phyloP scores from a whole-genome alignment of 2,888 invertebrate species.

The Pyrrhia umbra region DNA sequence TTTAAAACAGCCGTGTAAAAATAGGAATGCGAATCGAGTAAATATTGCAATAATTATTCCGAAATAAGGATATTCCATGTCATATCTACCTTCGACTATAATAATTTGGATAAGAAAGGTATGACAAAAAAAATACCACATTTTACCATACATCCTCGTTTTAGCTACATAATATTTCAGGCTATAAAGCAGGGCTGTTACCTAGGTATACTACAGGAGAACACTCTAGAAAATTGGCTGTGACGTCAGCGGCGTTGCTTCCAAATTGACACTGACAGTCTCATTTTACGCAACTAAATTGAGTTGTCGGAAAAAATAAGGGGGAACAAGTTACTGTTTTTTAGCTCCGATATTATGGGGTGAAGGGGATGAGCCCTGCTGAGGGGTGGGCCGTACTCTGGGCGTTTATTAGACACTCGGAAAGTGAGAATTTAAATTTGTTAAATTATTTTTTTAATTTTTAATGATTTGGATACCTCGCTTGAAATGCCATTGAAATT shows the following conservation, averaged over 20 bases:
- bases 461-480: background rate
- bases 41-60: no score
- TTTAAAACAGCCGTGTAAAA: no score
- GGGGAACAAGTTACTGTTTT: slow-evolving; percentile 44
- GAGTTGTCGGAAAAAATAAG: slow-evolving; percentile 63
- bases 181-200: slow-evolving; percentile 29
- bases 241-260: slow-evolving; percentile 53
- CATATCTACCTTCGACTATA: no score
- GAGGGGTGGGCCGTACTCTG: slow-evolving; percentile 38
- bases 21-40: no score
- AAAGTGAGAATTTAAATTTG: slow-evolving; percentile 17
- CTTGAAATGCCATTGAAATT: background rate
- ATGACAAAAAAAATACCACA: background rate
- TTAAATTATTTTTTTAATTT: slow-evolving; percentile 19
- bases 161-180: slow-evolving; percentile 7
- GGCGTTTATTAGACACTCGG: slow-evolving; percentile 45
- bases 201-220: slow-evolving; percentile 29
- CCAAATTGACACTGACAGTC: slow-evolving; percentile 64
- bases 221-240: slow-evolving; percentile 59
- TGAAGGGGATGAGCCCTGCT: slow-evolving; percentile 12
- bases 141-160: background rate
- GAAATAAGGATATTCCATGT: background rate
- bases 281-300: slow-evolving; percentile 65
- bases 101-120: no score
- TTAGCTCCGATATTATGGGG: slow-evolving; percentile 42